Evolutionary conservation across 2,888 invertebrate genomes (phyloP), one percentile per base, ranked within the genome.

Genomic region (Oxytorus armatus): DNA sequence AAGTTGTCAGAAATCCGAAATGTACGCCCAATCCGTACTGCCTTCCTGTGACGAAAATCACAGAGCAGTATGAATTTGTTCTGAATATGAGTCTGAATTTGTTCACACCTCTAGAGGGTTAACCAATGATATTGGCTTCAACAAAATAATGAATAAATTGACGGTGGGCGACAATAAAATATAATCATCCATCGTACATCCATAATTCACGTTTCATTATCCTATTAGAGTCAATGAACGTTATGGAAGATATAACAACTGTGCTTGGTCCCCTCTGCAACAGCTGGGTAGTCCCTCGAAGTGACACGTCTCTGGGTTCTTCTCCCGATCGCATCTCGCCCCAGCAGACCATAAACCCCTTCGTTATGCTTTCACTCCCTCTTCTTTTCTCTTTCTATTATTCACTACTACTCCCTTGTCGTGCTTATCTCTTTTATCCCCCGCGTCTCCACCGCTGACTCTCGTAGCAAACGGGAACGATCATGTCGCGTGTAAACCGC

Each of bases 81-180:
- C n/a, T n/a, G n/a, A n/a, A n/a, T n/a, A n/a, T n/a, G n/a, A n/a
- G n/a, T 73, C 18, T 72, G 59, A 39, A 73, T 70, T 69, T 84
- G 86, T 86, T 82, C 86, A 84, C 86, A 87, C 82, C 85, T 86
- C 86, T 49, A 42, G 53, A 29, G 23, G 36, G 59, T 83, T 83
- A n/a, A 83, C 85, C 87, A 88, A 89, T 89, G 88, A 89, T 89
- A 89, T 89, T 89, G 88, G 88, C 88, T 86, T 89, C 88, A 89
- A 89, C 88, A 89, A 89, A 89, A 88, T 89, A 89, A 89, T 89
- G 89, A 89, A 88, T 90, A 89, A 89, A 89, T 89, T 89, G 89
- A 89, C 84, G 87, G n/a, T n/a, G 85, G 86, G 85, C 85, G 82
- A 82, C 86, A 89, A 89, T 88, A 88, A 90, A 89, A 87, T 87